phyloP scores from a whole-genome alignment of 2,797 vertebrate species.

The Urosaurus nigricauda region DNA sequence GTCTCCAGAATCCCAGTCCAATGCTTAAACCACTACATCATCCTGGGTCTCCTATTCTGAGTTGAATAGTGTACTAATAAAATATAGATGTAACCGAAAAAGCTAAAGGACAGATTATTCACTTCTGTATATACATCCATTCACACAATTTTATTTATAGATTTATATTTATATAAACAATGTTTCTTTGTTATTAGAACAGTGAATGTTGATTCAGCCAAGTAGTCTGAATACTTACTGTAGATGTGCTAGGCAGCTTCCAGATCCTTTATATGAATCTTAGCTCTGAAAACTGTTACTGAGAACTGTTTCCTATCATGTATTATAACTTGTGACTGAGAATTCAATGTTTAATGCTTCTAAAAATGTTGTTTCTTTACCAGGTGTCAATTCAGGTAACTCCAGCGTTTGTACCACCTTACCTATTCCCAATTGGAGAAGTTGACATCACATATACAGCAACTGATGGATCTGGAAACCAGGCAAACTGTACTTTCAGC shows the following conservation, averaged over 20 bases:
- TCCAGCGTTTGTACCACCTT: slow-evolving; percentile 91
- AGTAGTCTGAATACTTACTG: neutral
- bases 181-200: neutral
- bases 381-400: slow-evolving; percentile 90
- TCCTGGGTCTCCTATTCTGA: too few species aligned
- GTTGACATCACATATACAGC: slow-evolving; percentile 90
- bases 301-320: neutral
- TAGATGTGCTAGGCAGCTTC: neutral
- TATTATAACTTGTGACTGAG: neutral
- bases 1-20: too few species aligned
- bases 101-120: neutral
- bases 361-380: slow-evolving; percentile 46
- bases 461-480: slow-evolving; percentile 86
- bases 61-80: too few species aligned
- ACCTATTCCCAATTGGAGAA: slow-evolving; percentile 91
- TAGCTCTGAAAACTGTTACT: neutral
- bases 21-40: too few species aligned
- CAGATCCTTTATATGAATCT: neutral
- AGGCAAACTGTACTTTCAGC: slow-evolving; percentile 92
- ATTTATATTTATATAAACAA: neutral
- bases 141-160: neutral
- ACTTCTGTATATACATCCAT: neutral
- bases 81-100: neutral
- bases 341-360: neutral
- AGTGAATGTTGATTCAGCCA: neutral